Conservation (phyloP, 2,888 invertebrate genomes). For the Meta bourneti region DNA sequence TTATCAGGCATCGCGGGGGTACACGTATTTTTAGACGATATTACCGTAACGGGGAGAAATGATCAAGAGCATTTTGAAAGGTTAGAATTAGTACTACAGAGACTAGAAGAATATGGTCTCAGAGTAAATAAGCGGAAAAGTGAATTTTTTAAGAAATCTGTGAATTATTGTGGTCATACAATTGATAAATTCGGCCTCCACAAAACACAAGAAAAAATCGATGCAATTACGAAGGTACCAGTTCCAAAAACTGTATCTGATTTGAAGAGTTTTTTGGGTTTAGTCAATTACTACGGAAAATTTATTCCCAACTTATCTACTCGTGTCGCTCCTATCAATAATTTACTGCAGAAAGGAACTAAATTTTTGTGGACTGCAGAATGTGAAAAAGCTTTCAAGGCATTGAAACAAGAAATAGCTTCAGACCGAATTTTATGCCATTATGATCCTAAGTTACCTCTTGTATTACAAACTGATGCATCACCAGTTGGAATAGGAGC, state of each 20-base stretch:
- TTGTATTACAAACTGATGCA: slow-evolving; percentile 80
- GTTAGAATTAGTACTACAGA: too few species aligned
- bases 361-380: slow-evolving; percentile 56
- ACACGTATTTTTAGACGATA: too few species aligned
- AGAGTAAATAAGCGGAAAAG: too few species aligned
- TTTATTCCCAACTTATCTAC: slow-evolving; percentile 58
- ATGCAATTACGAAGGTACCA: slow-evolving; percentile 59
- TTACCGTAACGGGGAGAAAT: too few species aligned
- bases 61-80: too few species aligned
- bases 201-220: slow-evolving; percentile 61
- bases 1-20: too few species aligned
- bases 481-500: slow-evolving; percentile 79
- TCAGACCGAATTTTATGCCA: slow-evolving; percentile 77
- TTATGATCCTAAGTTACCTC: too few species aligned
- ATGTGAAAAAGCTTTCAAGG: slow-evolving; percentile 62
- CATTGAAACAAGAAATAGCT: slow-evolving; percentile 49
- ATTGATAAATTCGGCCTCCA: slow-evolving; percentile 62
- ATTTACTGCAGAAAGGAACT: slow-evolving; percentile 55
- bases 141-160: slow-evolving; percentile 13
- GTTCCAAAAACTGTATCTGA: slow-evolving; percentile 64
- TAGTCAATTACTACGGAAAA: slow-evolving; percentile 64
- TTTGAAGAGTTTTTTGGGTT: slow-evolving; percentile 65
- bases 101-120: too few species aligned
- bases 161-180: slow-evolving; percentile 61
- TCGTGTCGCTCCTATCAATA: slow-evolving; percentile 53